Conservation (phyloP, 2,113 vertebrate genomes). For the Vimba vimba region DNA sequence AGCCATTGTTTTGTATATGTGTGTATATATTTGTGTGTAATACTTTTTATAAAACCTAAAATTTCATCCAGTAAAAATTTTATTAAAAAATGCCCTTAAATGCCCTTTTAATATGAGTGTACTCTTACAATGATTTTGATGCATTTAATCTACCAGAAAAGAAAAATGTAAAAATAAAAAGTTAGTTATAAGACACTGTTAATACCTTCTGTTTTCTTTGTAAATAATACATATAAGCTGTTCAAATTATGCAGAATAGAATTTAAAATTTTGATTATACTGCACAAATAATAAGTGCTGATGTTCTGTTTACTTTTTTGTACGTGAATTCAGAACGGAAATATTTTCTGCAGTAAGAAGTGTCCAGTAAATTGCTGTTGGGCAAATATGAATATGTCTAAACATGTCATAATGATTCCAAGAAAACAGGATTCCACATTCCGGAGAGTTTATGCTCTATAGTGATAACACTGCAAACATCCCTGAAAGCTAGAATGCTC, state of each 20-base stretch:
- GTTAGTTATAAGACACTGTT: not conserved
- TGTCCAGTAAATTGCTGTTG: conserved; percentile 12
- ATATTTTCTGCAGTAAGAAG: not conserved
- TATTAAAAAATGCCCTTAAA: not conserved
- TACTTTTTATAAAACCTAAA: not conserved
- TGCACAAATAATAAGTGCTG: not conserved
- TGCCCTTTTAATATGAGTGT: not conserved
- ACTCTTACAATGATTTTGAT: not conserved
- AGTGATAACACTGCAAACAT: not conserved
- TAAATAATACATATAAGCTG: not conserved
- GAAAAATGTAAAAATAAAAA: not conserved
- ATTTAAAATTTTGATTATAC: not conserved
- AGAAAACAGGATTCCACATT: conserved; percentile 30
- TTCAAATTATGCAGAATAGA: not conserved
- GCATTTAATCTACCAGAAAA: not conserved
- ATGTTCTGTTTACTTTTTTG: not conserved
- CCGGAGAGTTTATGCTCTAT: not conserved
- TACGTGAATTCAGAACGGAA: not conserved
- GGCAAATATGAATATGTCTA: conserved; percentile 21
- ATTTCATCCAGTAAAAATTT: not conserved
- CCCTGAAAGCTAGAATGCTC: not conserved
- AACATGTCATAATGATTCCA: conserved; percentile 21
- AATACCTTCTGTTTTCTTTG: not conserved
- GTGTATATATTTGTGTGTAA: not conserved
- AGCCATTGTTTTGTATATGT: conserved; percentile 51